Evolutionary conservation across 92 coral and sea anemone genomes (phyloP), one percentile per base, ranked within the genome.

Genomic region (Ricordea florida): DNA sequence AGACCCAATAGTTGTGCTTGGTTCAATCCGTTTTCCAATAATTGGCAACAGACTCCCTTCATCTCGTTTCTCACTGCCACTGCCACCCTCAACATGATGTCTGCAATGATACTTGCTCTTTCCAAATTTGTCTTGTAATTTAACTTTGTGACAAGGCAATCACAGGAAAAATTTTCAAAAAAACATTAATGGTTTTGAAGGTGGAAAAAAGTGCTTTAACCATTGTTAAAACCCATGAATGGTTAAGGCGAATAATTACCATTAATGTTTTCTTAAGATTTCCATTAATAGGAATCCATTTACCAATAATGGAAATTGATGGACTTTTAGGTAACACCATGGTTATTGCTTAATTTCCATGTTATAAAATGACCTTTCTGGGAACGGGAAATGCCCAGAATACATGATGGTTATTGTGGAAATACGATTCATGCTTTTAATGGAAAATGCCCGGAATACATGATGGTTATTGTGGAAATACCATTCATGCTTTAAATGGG

Each of bases 131-230:
- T n/a, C n/a, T n/a, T n/a, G n/a, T n/a, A n/a, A n/a, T n/a, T n/a
- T n/a, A n/a, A n/a, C n/a, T n/a, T n/a, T n/a, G n/a, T n/a, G n/a
- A n/a, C n/a, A n/a, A n/a, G n/a, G n/a, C n/a, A n/a, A n/a, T n/a
- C n/a, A n/a, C n/a, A n/a, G n/a, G n/a, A n/a, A n/a, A n/a, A n/a
- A n/a, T 30, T 17, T 33, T 16, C 6, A 21, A 51, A 69, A 50
- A 50, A 20, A 10, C 77, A 36, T 52, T 24, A 69, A 69, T 69
- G 77, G 66, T 52, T 69, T 69, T 69, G 77, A 53, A 50, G 65
- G 20, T 69, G 77, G 77, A 13, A 69, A 52, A 36, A 23, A 2
- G 2, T 52, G 27, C 77, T 69, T 53, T 35, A 11, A 24, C 62
- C 77, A 69, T 53, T 69, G 52, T 36, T 0, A 69, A 69, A 53